A percentile compares a stretch with the other conserved stretches of the same genome.
Conservation (phyloP, 1,140 invertebrate genomes). For the Lineus longissimus region DNA sequence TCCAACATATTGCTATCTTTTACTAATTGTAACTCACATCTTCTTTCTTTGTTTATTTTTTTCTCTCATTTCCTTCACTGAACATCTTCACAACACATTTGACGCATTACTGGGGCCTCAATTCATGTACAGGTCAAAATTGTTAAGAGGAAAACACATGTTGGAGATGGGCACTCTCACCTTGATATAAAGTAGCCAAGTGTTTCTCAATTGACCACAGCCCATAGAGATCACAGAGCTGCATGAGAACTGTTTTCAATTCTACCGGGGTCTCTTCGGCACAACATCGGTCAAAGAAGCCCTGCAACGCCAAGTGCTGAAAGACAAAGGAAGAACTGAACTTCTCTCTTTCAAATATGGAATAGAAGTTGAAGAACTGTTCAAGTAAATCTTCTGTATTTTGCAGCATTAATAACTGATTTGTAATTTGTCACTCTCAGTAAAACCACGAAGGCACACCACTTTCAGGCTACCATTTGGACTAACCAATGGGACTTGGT, state of each 20-base stretch:
- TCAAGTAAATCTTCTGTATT: no score
- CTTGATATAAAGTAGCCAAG: constrained; percentile 44
- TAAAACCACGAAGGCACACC: no score
- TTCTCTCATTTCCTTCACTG: no score
- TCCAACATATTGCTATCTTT: no score
- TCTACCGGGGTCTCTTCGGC: constrained; percentile 32
- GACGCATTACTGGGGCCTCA: no score
- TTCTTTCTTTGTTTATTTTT: no score
- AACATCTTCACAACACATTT: no score
- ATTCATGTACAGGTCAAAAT: neutral
- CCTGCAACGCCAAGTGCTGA: constrained; percentile 43
- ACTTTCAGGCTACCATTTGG: no score
- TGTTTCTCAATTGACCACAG: constrained; percentile 46
- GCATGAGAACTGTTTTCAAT: constrained; percentile 57
- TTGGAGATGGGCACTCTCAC: constrained; percentile 22
- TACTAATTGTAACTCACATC: no score
- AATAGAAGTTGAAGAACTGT: neutral
- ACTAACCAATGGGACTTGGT: no score
- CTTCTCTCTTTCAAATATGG: neutral
- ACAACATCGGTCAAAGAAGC: constrained; percentile 34
- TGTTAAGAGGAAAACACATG: neutral
- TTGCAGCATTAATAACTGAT: no score
- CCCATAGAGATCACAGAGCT: constrained; percentile 59
- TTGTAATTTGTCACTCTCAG: neutral
- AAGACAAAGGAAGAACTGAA: constrained; percentile 12